Conservation (phyloP, 2,113 vertebrate genomes). For the Toxotes chatareus region DNA sequence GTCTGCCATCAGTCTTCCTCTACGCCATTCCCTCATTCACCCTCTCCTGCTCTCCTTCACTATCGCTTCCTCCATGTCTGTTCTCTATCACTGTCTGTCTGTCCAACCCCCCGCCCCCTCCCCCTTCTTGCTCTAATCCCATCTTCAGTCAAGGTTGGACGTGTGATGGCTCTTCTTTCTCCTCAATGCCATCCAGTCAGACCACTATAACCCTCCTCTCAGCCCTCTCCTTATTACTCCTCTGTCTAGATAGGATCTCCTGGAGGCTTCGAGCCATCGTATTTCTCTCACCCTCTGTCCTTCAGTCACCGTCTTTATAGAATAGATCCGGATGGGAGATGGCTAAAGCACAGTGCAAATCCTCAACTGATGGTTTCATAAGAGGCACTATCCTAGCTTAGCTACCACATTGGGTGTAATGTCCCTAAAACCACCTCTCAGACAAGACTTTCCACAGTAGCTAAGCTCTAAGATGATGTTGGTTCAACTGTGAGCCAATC, state of each 20-base stretch:
- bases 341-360: slow-evolving; percentile 67
- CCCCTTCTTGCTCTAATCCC: slow-evolving; percentile 63
- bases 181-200: slow-evolving; percentile 44
- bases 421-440: slow-evolving; percentile 41
- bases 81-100: slow-evolving; percentile 62
- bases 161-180: slow-evolving; percentile 63
- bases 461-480: slow-evolving; percentile 33
- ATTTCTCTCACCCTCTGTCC: slow-evolving; percentile 50
- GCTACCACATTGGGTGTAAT: slow-evolving; percentile 15
- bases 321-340: slow-evolving; percentile 52
- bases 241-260: slow-evolving; percentile 71
- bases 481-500: slow-evolving; percentile 51
- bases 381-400: slow-evolving; percentile 38
- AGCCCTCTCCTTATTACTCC: slow-evolving; percentile 63
- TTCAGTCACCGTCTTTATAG: slow-evolving; percentile 52
- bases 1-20: slow-evolving; percentile 80
- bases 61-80: slow-evolving; percentile 61
- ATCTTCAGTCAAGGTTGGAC: slow-evolving; percentile 59
- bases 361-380: slow-evolving; percentile 63
- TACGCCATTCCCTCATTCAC: slow-evolving; percentile 46
- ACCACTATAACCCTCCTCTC: slow-evolving; percentile 59
- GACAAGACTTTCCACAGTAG: neutral
- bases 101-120: slow-evolving; percentile 1
- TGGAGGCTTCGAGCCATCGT: slow-evolving; percentile 56
- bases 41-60: slow-evolving; percentile 59